These are phyloP conservation scores for Oscheius sp. DNA, from an alignment of 1,140 invertebrate genomes.

Conservation along the genomic window DNA sequence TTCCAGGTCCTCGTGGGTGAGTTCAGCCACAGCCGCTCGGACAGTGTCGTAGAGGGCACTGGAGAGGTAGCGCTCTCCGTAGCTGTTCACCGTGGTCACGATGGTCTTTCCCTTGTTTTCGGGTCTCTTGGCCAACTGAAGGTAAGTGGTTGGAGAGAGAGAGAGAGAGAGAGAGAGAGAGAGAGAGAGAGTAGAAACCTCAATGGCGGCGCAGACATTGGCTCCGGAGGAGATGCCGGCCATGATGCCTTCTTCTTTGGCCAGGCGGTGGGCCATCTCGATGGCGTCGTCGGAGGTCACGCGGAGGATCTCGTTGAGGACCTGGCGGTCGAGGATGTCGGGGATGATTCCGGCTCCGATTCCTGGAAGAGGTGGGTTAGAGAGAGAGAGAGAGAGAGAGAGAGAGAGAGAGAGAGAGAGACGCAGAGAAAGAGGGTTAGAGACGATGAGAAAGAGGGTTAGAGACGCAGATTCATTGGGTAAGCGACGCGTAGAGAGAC, in stretches of 20 bases:
- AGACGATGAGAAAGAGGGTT: too few relatives aligned
- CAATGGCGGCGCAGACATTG: constrained; percentile 38
- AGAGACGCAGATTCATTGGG: too few relatives aligned
- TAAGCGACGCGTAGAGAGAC: too few relatives aligned
- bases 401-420: too few relatives aligned
- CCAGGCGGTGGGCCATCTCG: constrained; percentile 35
- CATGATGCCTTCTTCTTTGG: constrained; percentile 40
- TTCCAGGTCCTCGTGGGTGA: not conserved
- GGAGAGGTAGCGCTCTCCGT: constrained; percentile 29
- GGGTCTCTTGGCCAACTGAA: constrained; percentile 29
- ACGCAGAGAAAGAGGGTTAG: too few relatives aligned
- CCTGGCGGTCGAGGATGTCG: constrained; percentile 12
- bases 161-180: not conserved
- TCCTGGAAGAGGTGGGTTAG: constrained; percentile 30
- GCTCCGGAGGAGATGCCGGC: constrained; percentile 42
- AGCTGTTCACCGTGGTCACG: constrained; percentile 40
- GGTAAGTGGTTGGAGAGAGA: too few relatives aligned
- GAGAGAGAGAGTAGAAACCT: constrained; percentile 2
- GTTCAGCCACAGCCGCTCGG: not conserved
- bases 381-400: too few relatives aligned
- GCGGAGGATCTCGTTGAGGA: constrained; percentile 20
- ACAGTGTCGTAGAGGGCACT: not conserved
- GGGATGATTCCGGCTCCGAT: constrained; percentile 43
- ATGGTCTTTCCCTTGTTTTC: constrained; percentile 42
- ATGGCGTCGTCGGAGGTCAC: constrained; percentile 38